These are phyloP conservation scores for Scaptomyza reducta DNA, from an alignment of 2,888 invertebrate species.

Conservation along the genomic window DNA sequence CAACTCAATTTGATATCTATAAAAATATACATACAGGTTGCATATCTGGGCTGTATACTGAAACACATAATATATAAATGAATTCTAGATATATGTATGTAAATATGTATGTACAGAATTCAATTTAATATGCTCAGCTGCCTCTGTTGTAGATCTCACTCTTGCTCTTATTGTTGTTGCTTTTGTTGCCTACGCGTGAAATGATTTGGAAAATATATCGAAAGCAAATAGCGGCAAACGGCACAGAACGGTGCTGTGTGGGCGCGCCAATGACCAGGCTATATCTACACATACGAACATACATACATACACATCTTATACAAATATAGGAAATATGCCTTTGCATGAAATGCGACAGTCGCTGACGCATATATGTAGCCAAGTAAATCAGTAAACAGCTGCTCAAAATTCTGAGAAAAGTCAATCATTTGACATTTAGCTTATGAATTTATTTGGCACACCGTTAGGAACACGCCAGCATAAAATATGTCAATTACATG, in stretches of 20 bases:
- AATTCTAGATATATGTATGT: not conserved
- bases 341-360: constrained; percentile 22
- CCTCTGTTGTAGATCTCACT: constrained; percentile 32
- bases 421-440: constrained; percentile 6
- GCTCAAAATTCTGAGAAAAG: constrained; percentile 14
- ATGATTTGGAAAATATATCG: constrained; percentile 68
- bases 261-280: constrained; percentile 55
- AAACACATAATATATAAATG: not conserved
- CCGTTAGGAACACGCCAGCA: not conserved
- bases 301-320: constrained; percentile 9
- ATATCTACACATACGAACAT: constrained; percentile 5
- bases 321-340: constrained; percentile 31
- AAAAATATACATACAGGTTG: not conserved
- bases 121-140: constrained; percentile 58
- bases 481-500: not conserved
- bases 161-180: constrained; percentile 18
- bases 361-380: constrained; percentile 45
- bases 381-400: constrained; percentile 42
- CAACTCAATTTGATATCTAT: not conserved
- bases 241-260: constrained; percentile 40
- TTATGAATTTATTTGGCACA: constrained; percentile 6
- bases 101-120: constrained; percentile 46
- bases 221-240: constrained; percentile 57
- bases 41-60: constrained; percentile 2
- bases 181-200: constrained; percentile 58